Conservation (phyloP, 1,140 invertebrate species). For the Eulimnadia texana region DNA sequence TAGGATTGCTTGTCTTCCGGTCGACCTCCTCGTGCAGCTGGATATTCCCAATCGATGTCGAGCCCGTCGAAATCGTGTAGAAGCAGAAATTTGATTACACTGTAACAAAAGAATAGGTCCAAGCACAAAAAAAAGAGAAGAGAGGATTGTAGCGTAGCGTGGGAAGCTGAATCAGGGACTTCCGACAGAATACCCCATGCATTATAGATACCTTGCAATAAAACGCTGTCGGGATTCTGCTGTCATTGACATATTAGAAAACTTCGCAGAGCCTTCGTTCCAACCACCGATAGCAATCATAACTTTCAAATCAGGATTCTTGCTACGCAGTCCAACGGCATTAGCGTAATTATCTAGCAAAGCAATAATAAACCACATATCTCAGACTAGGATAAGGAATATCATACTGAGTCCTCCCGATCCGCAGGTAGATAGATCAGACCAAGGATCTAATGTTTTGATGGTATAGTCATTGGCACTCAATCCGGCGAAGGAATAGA, state of each 20-base stretch:
- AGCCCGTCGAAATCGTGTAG: constrained; percentile 61
- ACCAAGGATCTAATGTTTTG: constrained; percentile 48
- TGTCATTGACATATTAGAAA: constrained; percentile 51
- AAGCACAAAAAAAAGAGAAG: constrained; percentile 34
- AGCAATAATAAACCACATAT: constrained; percentile 27
- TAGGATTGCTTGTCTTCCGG: constrained; percentile 62
- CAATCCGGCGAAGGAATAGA: constrained; percentile 74
- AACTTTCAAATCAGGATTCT: constrained; percentile 57
- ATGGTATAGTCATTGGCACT: constrained; percentile 45
- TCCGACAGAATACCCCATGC: constrained; percentile 35
- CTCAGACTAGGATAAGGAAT: constrained; percentile 32
- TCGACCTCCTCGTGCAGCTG: constrained; percentile 47
- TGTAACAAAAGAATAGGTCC: no score
- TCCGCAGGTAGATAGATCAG: constrained; percentile 33
- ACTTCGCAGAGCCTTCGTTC: constrained; percentile 69
- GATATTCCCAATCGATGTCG: constrained; percentile 67
- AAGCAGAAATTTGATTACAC: constrained; percentile 28
- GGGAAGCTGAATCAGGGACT: no score
- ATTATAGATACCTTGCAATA: constrained; percentile 44
- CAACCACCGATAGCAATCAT: constrained; percentile 71
- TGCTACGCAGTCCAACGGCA: constrained; percentile 38
- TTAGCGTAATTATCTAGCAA: constrained; percentile 30
- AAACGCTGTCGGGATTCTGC: constrained; percentile 41
- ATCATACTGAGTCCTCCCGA: constrained; percentile 4
- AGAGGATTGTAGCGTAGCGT: no score